phyloP scores from a whole-genome alignment of 2,888 invertebrate genomes.

The Fragum whitleyi region DNA sequence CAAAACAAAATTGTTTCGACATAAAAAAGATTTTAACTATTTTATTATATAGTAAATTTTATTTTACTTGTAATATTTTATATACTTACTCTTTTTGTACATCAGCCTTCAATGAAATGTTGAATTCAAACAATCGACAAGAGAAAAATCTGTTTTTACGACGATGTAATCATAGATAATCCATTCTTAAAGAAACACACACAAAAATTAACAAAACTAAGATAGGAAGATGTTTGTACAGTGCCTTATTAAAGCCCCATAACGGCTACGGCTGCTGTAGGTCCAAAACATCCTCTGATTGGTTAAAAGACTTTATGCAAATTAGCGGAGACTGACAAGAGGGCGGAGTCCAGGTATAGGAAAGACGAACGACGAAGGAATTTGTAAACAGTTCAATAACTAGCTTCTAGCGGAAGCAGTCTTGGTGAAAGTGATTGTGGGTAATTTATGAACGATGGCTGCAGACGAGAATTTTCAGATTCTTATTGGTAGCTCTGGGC shows the following conservation, averaged over 20 bases:
- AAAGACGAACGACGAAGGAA: conserved; percentile 25
- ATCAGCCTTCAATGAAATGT: background rate
- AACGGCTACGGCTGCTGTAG: conserved; percentile 5
- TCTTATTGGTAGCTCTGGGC: background rate
- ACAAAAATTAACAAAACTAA: conserved; percentile 27
- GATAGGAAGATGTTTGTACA: conserved; percentile 16
- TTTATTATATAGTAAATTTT: too few species aligned
- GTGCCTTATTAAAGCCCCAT: conserved; percentile 13
- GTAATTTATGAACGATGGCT: conserved; percentile 14
- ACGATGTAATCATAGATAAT: conserved; percentile 9
- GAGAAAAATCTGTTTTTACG: background rate
- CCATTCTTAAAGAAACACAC: conserved; percentile 21
- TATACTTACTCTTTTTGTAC: background rate
- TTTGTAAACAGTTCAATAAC: conserved; percentile 34
- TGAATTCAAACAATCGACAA: background rate
- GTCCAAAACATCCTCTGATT: background rate
- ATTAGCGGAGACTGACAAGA: conserved; percentile 22
- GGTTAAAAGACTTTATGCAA: conserved; percentile 16
- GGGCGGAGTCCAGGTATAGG: background rate
- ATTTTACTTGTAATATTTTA: too few species aligned
- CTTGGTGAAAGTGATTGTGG: conserved; percentile 6
- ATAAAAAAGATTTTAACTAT: too few species aligned
- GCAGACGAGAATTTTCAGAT: conserved; percentile 9
- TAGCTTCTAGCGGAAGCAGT: conserved; percentile 11
- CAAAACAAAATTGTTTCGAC: too few species aligned